Evolutionary conservation across 1,140 invertebrate species (phyloP).

Genomic region (Calycopis cecrops): DNA sequence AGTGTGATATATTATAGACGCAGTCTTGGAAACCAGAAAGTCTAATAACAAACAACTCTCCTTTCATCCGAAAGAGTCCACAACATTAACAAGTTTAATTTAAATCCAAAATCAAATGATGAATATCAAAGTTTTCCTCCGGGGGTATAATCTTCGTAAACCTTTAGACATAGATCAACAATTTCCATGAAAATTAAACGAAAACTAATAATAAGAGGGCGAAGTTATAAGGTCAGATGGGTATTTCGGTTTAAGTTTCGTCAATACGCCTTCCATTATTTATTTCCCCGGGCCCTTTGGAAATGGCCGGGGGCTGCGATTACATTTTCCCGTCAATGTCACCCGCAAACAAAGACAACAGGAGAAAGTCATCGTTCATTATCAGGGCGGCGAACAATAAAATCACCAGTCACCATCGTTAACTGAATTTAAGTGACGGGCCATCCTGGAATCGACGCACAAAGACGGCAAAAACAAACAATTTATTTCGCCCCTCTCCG

Average conservation of each 20-base stretch:
- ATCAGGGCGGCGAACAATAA: constrained; percentile 61
- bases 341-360: constrained; percentile 62
- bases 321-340: constrained; percentile 64
- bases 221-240: neutral
- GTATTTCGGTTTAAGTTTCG: constrained; percentile 31
- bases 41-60: too few species aligned
- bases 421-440: constrained; percentile 41
- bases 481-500: neutral
- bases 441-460: constrained; percentile 34
- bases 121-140: too few species aligned
- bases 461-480: constrained; percentile 14
- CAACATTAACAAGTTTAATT: too few species aligned
- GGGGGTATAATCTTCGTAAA: neutral
- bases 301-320: constrained; percentile 42
- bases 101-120: too few species aligned
- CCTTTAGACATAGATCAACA: neutral
- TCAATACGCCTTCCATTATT: constrained; percentile 53
- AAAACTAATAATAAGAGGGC: constrained; percentile 8
- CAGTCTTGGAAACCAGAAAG: too few species aligned
- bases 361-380: constrained; percentile 65
- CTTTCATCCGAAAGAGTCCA: too few species aligned
- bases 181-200: constrained; percentile 8
- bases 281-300: constrained; percentile 36
- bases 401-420: constrained; percentile 62
- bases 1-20: too few species aligned